phyloP scores from a whole-genome alignment of 2,797 vertebrate species.

The Capromys pilorides region DNA sequence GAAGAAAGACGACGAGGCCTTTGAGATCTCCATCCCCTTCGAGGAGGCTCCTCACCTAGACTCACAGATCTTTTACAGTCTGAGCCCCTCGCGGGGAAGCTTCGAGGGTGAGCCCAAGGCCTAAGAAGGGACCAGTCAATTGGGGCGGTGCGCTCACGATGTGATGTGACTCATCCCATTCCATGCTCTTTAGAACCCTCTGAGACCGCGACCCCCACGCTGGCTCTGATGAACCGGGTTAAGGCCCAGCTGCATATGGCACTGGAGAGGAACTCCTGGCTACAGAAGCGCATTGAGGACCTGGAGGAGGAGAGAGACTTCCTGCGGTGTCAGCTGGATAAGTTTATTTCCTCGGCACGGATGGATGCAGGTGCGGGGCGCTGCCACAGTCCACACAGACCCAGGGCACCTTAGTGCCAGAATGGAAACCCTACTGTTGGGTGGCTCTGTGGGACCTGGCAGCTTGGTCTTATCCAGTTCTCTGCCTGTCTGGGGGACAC shows the following conservation, averaged over 20 bases:
- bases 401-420: background rate
- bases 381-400: background rate
- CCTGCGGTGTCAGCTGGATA: constrained; percentile 92
- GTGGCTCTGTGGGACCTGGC: background rate
- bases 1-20: constrained; percentile 90
- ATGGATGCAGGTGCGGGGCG: constrained; percentile 80
- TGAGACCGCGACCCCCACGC: constrained; percentile 86
- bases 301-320: constrained; percentile 95
- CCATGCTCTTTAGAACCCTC: constrained; percentile 70
- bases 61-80: constrained; percentile 89
- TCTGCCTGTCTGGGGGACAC: accelerated
- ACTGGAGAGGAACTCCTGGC: constrained; percentile 94
- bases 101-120: constrained; percentile 87
- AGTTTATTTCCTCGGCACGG: constrained; percentile 93
- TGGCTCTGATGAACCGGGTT: constrained; percentile 90
- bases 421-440: background rate
- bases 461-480: background rate
- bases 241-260: constrained; percentile 94
- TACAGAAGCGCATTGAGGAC: constrained; percentile 94
- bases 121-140: background rate
- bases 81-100: constrained; percentile 88
- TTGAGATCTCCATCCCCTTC: constrained; percentile 91
- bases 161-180: background rate
- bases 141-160: background rate
- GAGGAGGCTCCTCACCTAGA: constrained; percentile 90